A percentile compares a stretch with the other conserved stretches of the same genome.
phyloP scores from a whole-genome alignment of 2,113 vertebrate species.

The Actenoides hombroni region DNA sequence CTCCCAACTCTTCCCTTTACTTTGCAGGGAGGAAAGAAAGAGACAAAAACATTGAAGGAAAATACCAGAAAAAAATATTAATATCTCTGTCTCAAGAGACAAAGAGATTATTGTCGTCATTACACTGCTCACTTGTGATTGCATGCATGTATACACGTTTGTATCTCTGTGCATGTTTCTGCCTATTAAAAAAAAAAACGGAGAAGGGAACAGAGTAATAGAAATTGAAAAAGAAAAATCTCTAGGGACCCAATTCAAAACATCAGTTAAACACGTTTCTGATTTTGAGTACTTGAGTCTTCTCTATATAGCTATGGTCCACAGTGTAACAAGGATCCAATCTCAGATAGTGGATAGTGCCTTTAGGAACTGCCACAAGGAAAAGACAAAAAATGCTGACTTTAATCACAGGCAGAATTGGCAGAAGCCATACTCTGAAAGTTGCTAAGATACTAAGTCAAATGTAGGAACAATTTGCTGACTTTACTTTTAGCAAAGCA shows the following conservation, averaged over 20 bases:
- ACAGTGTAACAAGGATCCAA: neutral
- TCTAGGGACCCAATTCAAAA: neutral
- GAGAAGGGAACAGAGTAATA: neutral
- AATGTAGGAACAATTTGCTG: neutral
- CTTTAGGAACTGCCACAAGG: neutral
- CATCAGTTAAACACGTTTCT: neutral
- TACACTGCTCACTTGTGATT: neutral
- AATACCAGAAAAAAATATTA: neutral
- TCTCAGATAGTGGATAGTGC: neutral
- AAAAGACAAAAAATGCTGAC: neutral
- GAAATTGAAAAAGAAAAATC: neutral
- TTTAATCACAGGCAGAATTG: neutral
- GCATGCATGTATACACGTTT: fast-evolving
- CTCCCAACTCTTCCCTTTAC: neutral
- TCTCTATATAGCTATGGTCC: neutral
- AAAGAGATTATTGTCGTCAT: neutral
- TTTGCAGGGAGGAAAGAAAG: neutral
- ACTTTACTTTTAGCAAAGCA: neutral
- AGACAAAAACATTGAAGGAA: neutral
- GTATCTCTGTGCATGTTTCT: neutral
- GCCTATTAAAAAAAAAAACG: neutral
- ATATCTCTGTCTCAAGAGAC: neutral
- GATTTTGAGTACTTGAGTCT: neutral
- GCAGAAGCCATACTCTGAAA: neutral
- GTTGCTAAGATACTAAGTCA: neutral